Percentiles rank a stretch among this genome's conserved stretches.
These are phyloP conservation scores for Encarsia formosa DNA, from an alignment of 2,888 invertebrate genomes.

Conservation along the genomic window DNA sequence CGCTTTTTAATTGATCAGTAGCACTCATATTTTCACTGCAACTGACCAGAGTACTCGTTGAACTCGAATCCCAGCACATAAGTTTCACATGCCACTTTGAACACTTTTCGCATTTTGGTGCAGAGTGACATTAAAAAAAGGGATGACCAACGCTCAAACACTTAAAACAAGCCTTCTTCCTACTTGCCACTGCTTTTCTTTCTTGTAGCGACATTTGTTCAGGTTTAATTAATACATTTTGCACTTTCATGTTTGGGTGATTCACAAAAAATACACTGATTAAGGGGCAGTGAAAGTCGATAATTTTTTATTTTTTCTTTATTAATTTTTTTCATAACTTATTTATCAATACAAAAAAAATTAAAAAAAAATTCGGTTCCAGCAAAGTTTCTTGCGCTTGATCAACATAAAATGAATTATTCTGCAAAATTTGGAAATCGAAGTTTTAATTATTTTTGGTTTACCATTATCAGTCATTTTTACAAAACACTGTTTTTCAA, in stretches of 20 bases:
- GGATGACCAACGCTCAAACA: background rate
- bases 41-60: background rate
- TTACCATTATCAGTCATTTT: too few relatives aligned
- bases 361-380: too few relatives aligned
- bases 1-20: too few relatives aligned
- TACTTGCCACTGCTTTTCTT: background rate
- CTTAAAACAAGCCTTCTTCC: background rate
- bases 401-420: too few relatives aligned
- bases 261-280: background rate
- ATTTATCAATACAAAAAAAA: too few relatives aligned
- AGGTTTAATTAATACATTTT: background rate
- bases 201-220: background rate
- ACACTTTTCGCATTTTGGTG: slow-evolving; percentile 7
- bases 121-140: slow-evolving; percentile 22
- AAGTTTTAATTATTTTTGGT: too few relatives aligned
- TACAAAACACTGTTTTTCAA: too few relatives aligned
- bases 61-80: slow-evolving; percentile 25
- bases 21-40: background rate
- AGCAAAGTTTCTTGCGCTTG: too few relatives aligned
- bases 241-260: background rate
- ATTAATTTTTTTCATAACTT: too few relatives aligned
- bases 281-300: too few relatives aligned
- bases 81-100: slow-evolving; percentile 24
- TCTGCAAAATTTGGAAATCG: too few relatives aligned
- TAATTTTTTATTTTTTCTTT: too few relatives aligned